These are phyloP conservation scores for Athrips mouffetella DNA, from an alignment of 2,888 invertebrate genomes.

Conservation along the genomic window DNA sequence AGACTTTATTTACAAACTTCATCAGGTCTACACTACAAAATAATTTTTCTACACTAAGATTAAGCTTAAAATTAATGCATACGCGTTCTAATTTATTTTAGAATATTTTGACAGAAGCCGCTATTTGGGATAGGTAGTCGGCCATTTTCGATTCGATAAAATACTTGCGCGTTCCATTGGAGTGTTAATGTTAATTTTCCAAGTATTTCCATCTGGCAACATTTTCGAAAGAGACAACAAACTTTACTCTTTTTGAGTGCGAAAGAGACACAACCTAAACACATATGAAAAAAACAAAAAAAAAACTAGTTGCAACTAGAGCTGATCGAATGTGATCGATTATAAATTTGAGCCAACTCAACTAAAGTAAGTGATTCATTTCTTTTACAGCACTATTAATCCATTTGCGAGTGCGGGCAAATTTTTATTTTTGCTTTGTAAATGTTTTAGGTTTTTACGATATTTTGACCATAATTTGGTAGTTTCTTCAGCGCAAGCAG, in stretches of 20 bases:
- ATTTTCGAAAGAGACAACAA: not conserved
- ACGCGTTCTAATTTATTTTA: conserved; percentile 51
- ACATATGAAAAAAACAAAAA: not conserved
- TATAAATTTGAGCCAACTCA: not conserved
- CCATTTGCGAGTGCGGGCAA: conserved; percentile 25
- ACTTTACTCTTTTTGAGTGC: not conserved
- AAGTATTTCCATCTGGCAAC: not conserved
- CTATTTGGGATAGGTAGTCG: conserved; percentile 64
- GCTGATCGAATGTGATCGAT: too few species aligned
- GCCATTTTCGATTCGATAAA: conserved; percentile 64
- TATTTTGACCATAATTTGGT: conserved; percentile 21
- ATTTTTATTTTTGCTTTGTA: conserved; percentile 31
- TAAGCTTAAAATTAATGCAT: conserved; percentile 34
- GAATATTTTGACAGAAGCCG: conserved; percentile 76
- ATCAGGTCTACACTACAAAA: conserved; percentile 44
- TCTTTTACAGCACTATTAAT: not conserved
- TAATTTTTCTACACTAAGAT: conserved; percentile 36
- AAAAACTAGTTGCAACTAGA: not conserved
- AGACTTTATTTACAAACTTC: conserved; percentile 40
- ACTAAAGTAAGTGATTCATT: not conserved
- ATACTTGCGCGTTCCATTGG: not conserved
- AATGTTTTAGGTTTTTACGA: conserved; percentile 40
- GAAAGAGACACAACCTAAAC: not conserved
- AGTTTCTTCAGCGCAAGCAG: conserved; percentile 25
- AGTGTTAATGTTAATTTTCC: not conserved